A percentile compares a stretch with the other conserved stretches of the same genome.
Conservation (phyloP, 2,113 vertebrate genomes). For the Callospermophilus lateralis region DNA sequence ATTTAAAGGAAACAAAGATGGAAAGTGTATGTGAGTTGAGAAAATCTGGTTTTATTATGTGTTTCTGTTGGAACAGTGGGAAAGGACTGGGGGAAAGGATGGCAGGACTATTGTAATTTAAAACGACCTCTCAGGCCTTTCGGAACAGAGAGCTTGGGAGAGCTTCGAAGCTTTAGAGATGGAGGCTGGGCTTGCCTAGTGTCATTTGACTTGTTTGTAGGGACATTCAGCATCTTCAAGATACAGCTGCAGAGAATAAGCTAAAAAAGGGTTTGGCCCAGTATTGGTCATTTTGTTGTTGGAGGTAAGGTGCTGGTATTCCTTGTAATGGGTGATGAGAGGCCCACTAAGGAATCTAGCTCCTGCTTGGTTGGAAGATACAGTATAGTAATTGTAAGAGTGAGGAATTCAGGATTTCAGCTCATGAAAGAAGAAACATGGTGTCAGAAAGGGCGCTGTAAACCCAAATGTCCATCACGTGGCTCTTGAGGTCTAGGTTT, state of each 20-base stretch:
- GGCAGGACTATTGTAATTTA: background rate
- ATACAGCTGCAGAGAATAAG: background rate
- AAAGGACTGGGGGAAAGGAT: background rate
- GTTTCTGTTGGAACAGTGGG: background rate
- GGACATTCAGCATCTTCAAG: background rate
- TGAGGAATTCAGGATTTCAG: background rate
- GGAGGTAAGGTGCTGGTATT: background rate
- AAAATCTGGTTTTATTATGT: constrained; percentile 43
- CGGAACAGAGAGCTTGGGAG: background rate
- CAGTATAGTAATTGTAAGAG: background rate
- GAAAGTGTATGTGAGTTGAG: background rate
- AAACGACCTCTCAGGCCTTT: background rate
- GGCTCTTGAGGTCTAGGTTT: background rate
- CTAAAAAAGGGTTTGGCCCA: background rate
- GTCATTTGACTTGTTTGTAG: background rate
- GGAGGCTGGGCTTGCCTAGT: background rate
- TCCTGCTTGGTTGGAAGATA: background rate
- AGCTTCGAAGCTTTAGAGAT: background rate
- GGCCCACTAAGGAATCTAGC: background rate
- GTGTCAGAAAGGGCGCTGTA: background rate
- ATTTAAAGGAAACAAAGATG: constrained; percentile 39
- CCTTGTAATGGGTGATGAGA: background rate
- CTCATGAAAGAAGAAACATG: background rate
- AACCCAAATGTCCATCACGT: background rate
- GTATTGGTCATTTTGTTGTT: background rate